Evolutionary conservation across 2,888 invertebrate genomes (phyloP), one percentile per base, ranked within the genome.

Genomic region (Dryocosmus kuriphilus): DNA sequence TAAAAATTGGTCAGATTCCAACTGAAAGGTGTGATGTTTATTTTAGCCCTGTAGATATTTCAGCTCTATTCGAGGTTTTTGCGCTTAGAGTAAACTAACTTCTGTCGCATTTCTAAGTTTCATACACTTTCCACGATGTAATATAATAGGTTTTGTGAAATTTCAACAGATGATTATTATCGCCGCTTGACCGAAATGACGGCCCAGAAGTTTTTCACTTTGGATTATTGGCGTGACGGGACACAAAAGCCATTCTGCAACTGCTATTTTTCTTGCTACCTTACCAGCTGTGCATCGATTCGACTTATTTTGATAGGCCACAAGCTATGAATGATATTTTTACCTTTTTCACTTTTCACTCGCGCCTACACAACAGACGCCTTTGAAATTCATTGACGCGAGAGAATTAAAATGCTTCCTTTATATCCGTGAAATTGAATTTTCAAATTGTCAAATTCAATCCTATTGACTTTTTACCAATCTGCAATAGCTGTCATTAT

Each of bases 241-340:
- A 41, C 67, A 78, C 77, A 81, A 81, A 81, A 80, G 75, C 57
- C 79, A 76, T 79, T 76, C 76, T 77, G 78, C 79, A 76, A 81
- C 78, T 81, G 75, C 75, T 77, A 76, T 81, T 81, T 79, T 79
- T 75, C 71, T 78, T 81, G 74, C 57, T 63, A 55, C 76, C 62
- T 75, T 77, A 77, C 74, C 79, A 81, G 79, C 81, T 79, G 81
- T 74, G 79, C 81, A 41, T 76, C 75, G 38, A 76, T 78, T 79
- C 77, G 77, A 78, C 77, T 81, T 81, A 81, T 81, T 81, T 81
- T 81, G 79, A 79, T 80, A 80, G 81, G 77, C 65, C 41, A 77
- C 74, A 57, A 61, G 51, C 46, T 71, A 27, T 71, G 41, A 67
- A 41, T 46, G 71, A 71, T 11, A 71, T 51, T 71, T 51, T 32